Conservation (phyloP, 2,888 invertebrate species). For the Deilephila elpenor region DNA sequence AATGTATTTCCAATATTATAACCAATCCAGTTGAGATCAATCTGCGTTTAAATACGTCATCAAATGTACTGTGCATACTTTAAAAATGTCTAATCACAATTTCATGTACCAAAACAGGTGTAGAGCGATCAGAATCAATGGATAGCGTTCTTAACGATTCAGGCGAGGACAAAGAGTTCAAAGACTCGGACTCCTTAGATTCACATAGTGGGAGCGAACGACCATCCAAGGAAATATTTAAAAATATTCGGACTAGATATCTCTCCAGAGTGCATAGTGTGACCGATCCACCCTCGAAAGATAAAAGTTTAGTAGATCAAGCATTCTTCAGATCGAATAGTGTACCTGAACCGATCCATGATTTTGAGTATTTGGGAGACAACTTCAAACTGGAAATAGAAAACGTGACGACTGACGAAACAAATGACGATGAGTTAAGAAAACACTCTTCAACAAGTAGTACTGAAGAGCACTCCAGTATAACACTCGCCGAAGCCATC, state of each 20-base stretch:
- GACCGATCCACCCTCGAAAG: constrained; percentile 62
- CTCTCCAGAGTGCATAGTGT: constrained; percentile 75
- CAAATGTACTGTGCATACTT: constrained; percentile 53
- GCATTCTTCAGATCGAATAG: constrained; percentile 67
- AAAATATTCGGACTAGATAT: constrained; percentile 74
- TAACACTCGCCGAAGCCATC: constrained; percentile 49
- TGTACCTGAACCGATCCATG: constrained; percentile 45
- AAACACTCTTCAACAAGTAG: constrained; percentile 45
- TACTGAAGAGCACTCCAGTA: constrained; percentile 40
- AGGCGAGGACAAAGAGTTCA: constrained; percentile 61
- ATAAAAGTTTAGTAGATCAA: constrained; percentile 66
- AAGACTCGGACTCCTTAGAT: constrained; percentile 62
- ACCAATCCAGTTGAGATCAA: constrained; percentile 26
- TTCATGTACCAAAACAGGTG: constrained; percentile 79
- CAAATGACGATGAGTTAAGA: constrained; percentile 61
- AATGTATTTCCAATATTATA: background rate
- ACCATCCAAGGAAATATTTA: constrained; percentile 71
- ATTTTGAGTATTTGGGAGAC: constrained; percentile 40
- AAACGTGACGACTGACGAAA: constrained; percentile 72
- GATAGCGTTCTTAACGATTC: constrained; percentile 68
- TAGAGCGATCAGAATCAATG: constrained; percentile 73
- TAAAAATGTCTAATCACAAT: constrained; percentile 69
- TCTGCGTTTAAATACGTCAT: constrained; percentile 32
- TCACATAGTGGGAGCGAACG: constrained; percentile 60
- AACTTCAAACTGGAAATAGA: constrained; percentile 61